phyloP scores from a whole-genome alignment of 1,140 invertebrate genomes.

The Condylostylus longicornis region DNA sequence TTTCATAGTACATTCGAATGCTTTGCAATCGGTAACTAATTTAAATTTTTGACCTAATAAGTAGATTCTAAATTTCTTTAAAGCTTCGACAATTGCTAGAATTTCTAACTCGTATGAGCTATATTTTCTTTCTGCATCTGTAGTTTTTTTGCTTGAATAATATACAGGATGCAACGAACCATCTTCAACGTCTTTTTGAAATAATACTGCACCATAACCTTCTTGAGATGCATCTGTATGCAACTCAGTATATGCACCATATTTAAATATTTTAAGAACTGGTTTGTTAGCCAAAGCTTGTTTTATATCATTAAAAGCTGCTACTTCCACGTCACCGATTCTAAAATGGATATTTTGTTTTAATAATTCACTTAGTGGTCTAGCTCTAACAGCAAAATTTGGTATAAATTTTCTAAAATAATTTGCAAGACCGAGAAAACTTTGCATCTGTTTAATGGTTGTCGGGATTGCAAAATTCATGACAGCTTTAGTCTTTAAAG shows the following conservation, averaged over 20 bases:
- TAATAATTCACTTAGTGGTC: constrained; percentile 6
- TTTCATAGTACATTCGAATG: constrained; percentile 6
- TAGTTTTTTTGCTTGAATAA: constrained; percentile 21
- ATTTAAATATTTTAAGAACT: constrained; percentile 10
- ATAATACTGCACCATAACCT: constrained; percentile 20
- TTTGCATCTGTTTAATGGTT: constrained; percentile 16
- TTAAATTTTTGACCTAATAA: constrained; percentile 29
- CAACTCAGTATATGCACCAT: constrained; percentile 9
- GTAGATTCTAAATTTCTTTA: constrained; percentile 25
- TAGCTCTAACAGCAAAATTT: not conserved
- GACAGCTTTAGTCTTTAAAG: constrained; percentile 20
- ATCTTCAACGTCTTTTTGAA: constrained; percentile 14
- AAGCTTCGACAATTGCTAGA: constrained; percentile 13
- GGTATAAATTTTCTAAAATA: constrained; percentile 4
- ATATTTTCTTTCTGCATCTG: constrained; percentile 14
- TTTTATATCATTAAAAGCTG: constrained; percentile 10
- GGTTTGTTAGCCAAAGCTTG: constrained; percentile 7
- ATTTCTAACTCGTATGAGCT: constrained; percentile 18
- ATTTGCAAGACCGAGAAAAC: constrained; percentile 4
- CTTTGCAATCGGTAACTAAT: constrained; percentile 22
- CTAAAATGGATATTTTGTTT: constrained; percentile 1
- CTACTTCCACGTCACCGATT: constrained; percentile 1
- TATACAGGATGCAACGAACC: constrained; percentile 16
- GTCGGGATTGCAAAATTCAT: constrained; percentile 18
- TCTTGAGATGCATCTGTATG: constrained; percentile 17